Conservation (phyloP, 2,113 vertebrate genomes). For the Sigmodon hispidus region DNA sequence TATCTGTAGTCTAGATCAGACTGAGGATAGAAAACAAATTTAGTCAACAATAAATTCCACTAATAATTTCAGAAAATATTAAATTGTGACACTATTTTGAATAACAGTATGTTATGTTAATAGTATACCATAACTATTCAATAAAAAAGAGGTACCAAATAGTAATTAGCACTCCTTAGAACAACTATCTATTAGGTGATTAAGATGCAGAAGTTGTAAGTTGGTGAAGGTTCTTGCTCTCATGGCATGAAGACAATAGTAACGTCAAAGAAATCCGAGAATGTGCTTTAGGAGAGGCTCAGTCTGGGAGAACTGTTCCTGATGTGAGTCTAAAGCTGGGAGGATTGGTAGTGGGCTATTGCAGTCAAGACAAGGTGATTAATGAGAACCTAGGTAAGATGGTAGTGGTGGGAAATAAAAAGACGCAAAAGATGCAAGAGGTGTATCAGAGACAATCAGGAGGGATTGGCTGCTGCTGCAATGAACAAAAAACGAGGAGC, state of each 20-base stretch:
- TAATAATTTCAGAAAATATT: slow-evolving; percentile 24
- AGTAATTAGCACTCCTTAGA: not conserved
- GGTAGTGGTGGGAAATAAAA: slow-evolving; percentile 54
- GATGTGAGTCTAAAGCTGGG: slow-evolving; percentile 23
- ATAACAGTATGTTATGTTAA: not conserved
- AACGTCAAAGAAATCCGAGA: not conserved
- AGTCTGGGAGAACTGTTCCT: not conserved
- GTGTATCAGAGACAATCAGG: slow-evolving; percentile 72
- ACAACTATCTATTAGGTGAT: not conserved
- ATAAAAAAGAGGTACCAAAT: not conserved
- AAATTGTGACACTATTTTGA: not conserved
- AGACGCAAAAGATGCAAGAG: slow-evolving; percentile 61
- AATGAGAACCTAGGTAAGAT: slow-evolving; percentile 43
- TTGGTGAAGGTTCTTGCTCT: not conserved
- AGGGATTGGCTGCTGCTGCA: slow-evolving; percentile 69
- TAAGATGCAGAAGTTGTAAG: not conserved
- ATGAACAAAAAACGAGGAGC: not conserved
- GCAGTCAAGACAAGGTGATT: slow-evolving; percentile 57
- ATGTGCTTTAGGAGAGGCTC: not conserved
- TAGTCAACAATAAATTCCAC: slow-evolving; percentile 47
- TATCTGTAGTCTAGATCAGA: slow-evolving; percentile 26
- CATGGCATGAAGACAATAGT: not conserved
- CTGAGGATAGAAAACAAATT: slow-evolving; percentile 12
- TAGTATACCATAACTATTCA: not conserved
- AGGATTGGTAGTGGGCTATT: slow-evolving; percentile 15